A percentile compares a stretch with the other conserved stretches of the same genome.
phyloP scores from a whole-genome alignment of 2,113 vertebrate genomes.

The Ammospiza caudacuta region DNA sequence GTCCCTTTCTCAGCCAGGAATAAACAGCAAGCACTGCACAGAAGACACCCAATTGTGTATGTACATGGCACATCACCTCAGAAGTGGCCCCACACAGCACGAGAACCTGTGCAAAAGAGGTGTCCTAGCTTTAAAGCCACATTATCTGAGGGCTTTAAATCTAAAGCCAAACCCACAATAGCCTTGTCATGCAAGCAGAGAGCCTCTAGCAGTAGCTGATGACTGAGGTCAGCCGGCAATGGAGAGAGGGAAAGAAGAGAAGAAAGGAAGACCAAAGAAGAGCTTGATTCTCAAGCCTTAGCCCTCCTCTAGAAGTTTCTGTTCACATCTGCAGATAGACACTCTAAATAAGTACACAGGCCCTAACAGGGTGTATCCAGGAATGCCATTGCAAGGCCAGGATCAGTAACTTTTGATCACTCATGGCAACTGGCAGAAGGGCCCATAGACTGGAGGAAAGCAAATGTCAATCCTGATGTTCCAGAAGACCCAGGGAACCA shows the following conservation, averaged over 20 bases:
- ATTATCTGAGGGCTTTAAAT: not conserved
- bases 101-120: not conserved
- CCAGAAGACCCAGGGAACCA: not conserved
- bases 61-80: not conserved
- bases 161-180: not conserved
- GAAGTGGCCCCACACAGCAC: not conserved
- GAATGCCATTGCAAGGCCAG: accelerated
- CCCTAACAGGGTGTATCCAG: not conserved
- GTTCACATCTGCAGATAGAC: not conserved
- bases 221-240: not conserved
- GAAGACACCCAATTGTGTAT: accelerated
- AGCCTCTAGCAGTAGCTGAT: not conserved
- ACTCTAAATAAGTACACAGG: not conserved
- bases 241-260: not conserved
- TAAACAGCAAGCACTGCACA: not conserved
- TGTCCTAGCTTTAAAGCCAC: not conserved
- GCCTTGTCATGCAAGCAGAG: not conserved
- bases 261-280: not conserved
- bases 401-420: not conserved
- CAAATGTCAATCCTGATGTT: not conserved
- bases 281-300: not conserved
- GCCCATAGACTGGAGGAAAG: not conserved
- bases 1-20: not conserved
- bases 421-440: not conserved
- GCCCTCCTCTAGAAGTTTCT: not conserved